Conservation (phyloP, 1,140 invertebrate species). For the Heliothis virescens region DNA sequence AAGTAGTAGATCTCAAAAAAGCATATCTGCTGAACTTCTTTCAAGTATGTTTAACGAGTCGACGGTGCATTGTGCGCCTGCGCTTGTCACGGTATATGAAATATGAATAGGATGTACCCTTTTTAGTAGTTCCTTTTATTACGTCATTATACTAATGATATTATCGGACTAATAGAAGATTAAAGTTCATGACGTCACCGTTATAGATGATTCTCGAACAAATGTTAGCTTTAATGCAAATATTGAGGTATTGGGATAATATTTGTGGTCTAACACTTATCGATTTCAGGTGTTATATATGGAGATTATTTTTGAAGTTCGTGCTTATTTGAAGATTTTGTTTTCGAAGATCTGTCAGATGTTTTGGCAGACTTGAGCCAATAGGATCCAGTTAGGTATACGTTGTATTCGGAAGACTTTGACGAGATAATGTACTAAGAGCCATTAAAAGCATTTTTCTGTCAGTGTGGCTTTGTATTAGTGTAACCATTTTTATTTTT, state of each 20-base stretch:
- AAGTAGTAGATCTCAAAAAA: not conserved
- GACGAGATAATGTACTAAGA: not conserved
- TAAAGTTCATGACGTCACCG: conserved; percentile 7
- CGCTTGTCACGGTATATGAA: conserved; percentile 32
- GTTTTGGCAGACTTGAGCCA: not conserved
- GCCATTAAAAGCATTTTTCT: not conserved
- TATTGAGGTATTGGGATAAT: conserved; percentile 7
- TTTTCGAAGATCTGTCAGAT: not conserved
- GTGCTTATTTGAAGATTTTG: conserved; percentile 7
- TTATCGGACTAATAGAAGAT: not conserved
- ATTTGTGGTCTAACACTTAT: conserved; percentile 33
- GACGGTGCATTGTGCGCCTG: conserved; percentile 32
- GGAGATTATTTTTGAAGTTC: not conserved
- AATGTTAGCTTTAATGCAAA: not conserved
- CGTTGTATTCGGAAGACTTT: not conserved
- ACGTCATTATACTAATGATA: conserved; percentile 37
- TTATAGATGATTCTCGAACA: not conserved
- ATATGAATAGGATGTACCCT: conserved; percentile 51
- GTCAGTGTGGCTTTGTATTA: not conserved
- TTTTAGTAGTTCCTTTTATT: conserved; percentile 47
- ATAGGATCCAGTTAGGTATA: not conserved
- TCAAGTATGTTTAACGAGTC: not conserved
- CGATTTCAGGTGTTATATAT: not conserved
- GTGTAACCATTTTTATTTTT: too few species aligned
- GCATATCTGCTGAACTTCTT: conserved; percentile 18